A percentile compares a stretch with the other conserved stretches of the same genome.
These are phyloP conservation scores for Chalcosyrphus nemorum DNA, from an alignment of 2,888 invertebrate genomes.

Conservation along the genomic window DNA sequence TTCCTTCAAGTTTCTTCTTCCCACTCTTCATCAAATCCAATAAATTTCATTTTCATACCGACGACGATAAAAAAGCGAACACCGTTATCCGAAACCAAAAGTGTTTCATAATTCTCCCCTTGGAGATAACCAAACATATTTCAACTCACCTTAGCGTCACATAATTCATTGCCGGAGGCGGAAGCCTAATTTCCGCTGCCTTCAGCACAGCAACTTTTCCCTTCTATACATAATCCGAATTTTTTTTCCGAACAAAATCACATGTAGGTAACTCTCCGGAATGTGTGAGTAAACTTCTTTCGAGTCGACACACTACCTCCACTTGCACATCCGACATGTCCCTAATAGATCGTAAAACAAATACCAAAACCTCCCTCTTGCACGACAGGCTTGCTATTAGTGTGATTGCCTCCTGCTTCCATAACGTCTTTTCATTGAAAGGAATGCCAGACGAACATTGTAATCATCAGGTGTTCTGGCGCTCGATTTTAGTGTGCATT, in stretches of 20 bases:
- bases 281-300: constrained; percentile 20
- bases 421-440: neutral
- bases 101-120: constrained; percentile 20
- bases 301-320: constrained; percentile 6
- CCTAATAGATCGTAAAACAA: constrained; percentile 60
- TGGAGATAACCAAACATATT: constrained; percentile 41
- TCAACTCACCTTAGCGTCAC: constrained; percentile 54
- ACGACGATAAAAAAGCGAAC: neutral
- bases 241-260: constrained; percentile 42
- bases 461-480: constrained; percentile 64
- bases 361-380: constrained; percentile 15
- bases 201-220: constrained; percentile 31
- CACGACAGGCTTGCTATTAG: constrained; percentile 43
- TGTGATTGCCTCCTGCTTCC: constrained; percentile 50
- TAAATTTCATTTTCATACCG: neutral
- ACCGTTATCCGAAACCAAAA: constrained; percentile 6
- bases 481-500: constrained; percentile 42
- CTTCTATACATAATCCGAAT: constrained; percentile 29
- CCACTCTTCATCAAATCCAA: constrained; percentile 19
- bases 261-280: constrained; percentile 41
- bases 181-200: constrained; percentile 64
- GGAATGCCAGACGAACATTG: constrained; percentile 5
- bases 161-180: constrained; percentile 54
- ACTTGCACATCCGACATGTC: constrained; percentile 23
- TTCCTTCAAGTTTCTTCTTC: neutral